phyloP scores from a whole-genome alignment of 2,888 invertebrate species.

The Polietes domitor region DNA sequence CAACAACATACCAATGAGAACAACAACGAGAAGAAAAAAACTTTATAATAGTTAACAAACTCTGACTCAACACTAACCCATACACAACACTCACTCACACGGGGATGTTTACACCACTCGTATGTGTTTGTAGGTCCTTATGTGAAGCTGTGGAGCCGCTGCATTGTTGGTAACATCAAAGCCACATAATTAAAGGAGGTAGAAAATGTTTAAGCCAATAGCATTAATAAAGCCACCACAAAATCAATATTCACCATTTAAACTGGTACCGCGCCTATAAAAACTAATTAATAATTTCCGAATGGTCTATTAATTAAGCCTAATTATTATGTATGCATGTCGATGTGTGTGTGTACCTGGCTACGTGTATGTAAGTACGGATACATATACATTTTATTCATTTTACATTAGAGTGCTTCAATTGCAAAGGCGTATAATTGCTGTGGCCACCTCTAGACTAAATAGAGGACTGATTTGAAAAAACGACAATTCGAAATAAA shows the following conservation, averaged over 20 bases:
- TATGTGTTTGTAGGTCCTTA: neutral
- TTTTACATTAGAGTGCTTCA: too few species aligned
- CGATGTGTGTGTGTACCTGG: neutral
- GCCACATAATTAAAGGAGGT: conserved; percentile 79
- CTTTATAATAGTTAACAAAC: conserved; percentile 55
- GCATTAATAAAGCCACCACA: conserved; percentile 81
- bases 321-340: conserved; percentile 76
- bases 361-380: neutral
- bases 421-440: too few species aligned
- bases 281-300: conserved; percentile 82
- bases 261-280: conserved; percentile 80
- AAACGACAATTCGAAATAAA: too few species aligned
- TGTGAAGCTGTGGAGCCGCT: conserved; percentile 40
- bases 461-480: too few species aligned
- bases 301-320: conserved; percentile 82
- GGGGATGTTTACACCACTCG: neutral
- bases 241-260: conserved; percentile 81
- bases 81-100: neutral
- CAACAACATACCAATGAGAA: neutral
- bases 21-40: neutral
- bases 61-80: conserved; percentile 21
- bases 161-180: conserved; percentile 69
- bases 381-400: neutral
- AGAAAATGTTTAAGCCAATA: conserved; percentile 80
- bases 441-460: too few species aligned